Evolutionary conservation across 2,797 vertebrate genomes (phyloP), one percentile per base, ranked within the genome.

Genomic region (Coregonus suidteri): DNA sequence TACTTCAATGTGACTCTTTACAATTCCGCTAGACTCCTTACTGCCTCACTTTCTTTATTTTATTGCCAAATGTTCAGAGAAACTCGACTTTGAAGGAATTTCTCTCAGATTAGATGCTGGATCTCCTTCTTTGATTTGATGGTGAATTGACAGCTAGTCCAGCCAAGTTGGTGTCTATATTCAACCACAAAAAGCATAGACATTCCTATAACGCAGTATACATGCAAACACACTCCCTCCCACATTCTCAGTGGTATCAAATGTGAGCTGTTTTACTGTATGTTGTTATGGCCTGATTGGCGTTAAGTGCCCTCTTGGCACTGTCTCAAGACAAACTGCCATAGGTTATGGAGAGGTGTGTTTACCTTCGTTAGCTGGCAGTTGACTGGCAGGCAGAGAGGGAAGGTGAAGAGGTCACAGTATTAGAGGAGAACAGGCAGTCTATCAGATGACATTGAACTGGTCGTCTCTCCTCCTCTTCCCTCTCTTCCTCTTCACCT

Each of bases 281-380:
- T 41, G 41, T 41, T 41, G 68, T 71, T 30, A 69, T 53, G 35
- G 11, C 77, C 72, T 75, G 77, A 79, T 82, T 83, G 77, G 74
- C 65, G 20, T 16, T 59, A 65, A 72, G 14, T 79, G 75, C 75
- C 75, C 75, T 80, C n/a, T 79, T 90, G 85, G 83, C 77, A 74
- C 31, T 7, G 15, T 16, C 73, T 59, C 79, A 82, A 86, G 74
- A 85, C 70, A 75, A 87, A 82, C 79, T 54, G 16, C 56, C 52
- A 73, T 31, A 74, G 31, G 75, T 83, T 81, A 75, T 74, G 4
- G 66, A 77, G 79, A 79, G 73, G 71, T 41, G 37, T 87, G 81
- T 75, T 68, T 69, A 74, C 34, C 0, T 25, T 74, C 20, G 41
- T 77, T 75, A 68, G 66, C 59, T 47, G 18, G 18, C 13, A 30